Conservation (phyloP, 2,113 vertebrate genomes). For the Asarcornis scutulata region DNA sequence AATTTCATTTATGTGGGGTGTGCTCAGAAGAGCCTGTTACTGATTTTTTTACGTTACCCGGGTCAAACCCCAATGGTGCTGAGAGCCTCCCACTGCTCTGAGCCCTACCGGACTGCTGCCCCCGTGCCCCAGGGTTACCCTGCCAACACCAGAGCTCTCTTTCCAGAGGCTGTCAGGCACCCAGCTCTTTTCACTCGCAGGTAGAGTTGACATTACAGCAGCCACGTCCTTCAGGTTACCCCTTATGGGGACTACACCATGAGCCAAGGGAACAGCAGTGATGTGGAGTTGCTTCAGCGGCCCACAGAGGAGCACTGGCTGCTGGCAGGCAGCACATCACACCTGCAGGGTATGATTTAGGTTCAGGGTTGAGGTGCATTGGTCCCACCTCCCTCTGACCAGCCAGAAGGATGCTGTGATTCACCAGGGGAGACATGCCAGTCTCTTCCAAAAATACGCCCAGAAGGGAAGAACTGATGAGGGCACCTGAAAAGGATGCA, state of each 20-base stretch:
- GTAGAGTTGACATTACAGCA: not conserved
- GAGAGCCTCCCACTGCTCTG: not conserved
- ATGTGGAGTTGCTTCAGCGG: not conserved
- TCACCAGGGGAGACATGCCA: not conserved
- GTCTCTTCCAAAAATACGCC: slow-evolving; percentile 52
- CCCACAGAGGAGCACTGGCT: not conserved
- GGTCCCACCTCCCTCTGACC: slow-evolving; percentile 42
- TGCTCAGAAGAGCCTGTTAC: not conserved
- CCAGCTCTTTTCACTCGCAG: not conserved
- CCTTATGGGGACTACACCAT: not conserved
- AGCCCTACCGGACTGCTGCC: not conserved
- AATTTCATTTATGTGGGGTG: not conserved
- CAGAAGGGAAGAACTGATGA: slow-evolving; percentile 48
- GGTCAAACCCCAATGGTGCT: not conserved
- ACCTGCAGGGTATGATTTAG: not conserved
- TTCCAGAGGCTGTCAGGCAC: not conserved
- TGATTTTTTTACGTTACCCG: not conserved
- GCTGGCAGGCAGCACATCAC: not conserved
- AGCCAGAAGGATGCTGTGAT: slow-evolving; percentile 50
- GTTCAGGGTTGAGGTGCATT: not conserved
- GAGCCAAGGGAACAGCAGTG: not conserved
- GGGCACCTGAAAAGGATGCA: slow-evolving; percentile 48
- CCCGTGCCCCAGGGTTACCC: not conserved
- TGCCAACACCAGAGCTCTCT: not conserved
- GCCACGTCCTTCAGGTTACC: not conserved